Evolutionary conservation across 2,113 vertebrate species (phyloP).

Genomic region (Pluvianellus socialis): DNA sequence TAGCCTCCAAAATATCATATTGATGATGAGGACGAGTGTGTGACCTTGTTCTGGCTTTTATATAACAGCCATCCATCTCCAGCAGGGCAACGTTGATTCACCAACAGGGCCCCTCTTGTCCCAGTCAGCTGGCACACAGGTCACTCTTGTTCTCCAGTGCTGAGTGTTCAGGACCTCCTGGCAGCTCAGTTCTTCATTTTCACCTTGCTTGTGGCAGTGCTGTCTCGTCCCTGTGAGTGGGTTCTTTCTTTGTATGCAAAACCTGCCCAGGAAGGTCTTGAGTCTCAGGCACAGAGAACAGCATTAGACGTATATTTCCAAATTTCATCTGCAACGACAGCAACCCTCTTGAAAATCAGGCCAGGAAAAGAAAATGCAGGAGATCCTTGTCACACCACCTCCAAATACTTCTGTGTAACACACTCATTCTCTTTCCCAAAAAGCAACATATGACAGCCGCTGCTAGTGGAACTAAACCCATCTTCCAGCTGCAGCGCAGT

Average conservation of each 20-base stretch:
- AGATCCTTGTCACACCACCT: neutral
- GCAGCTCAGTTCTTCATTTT: neutral
- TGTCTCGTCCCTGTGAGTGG: neutral
- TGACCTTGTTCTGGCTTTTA: neutral
- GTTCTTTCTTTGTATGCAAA: neutral
- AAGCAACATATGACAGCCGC: neutral
- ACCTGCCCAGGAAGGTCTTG: neutral
- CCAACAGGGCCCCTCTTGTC: neutral
- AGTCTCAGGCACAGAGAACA: neutral
- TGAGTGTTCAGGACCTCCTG: neutral
- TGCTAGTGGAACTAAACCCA: neutral
- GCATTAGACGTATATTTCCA: neutral
- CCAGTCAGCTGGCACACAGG: neutral
- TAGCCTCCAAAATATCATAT: neutral
- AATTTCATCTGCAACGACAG: neutral
- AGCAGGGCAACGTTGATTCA: neutral
- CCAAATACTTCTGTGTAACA: neutral
- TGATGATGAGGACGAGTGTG: neutral
- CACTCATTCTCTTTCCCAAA: neutral
- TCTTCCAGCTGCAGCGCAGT: neutral
- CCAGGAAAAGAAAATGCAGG: neutral
- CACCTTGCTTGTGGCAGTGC: neutral
- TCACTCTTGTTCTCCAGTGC: neutral
- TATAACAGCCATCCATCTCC: neutral
- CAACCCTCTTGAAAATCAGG: neutral